Percentiles rank a stretch among this genome's conserved stretches.
phyloP scores from a whole-genome alignment of 1,140 invertebrate genomes.

The Drosophila lacteicornis region DNA sequence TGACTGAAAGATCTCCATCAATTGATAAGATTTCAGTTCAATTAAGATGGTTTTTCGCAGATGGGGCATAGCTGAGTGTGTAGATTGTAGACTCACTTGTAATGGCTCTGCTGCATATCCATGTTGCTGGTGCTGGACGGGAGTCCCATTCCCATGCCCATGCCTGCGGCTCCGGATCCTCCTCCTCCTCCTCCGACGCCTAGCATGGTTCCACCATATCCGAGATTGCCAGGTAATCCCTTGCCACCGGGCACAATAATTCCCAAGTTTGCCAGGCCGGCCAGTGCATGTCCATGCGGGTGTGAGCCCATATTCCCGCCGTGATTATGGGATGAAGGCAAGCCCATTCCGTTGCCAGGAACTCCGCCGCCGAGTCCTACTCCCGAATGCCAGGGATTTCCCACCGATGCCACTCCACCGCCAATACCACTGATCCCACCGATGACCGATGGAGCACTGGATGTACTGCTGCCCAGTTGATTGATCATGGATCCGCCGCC shows the following conservation, averaged over 20 bases:
- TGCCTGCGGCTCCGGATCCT: slow-evolving; percentile 14
- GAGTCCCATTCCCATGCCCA: slow-evolving; percentile 33
- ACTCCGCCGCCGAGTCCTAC: slow-evolving; percentile 14
- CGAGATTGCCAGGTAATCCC: slow-evolving; percentile 46
- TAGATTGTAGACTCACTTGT: slow-evolving; percentile 65
- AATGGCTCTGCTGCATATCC: slow-evolving; percentile 65
- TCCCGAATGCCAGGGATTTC: slow-evolving; percentile 34
- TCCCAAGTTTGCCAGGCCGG: slow-evolving; percentile 72
- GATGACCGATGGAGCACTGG: slow-evolving; percentile 35
- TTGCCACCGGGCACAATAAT: slow-evolving; percentile 69
- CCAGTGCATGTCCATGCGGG: slow-evolving; percentile 70
- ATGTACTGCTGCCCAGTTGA: slow-evolving; percentile 67
- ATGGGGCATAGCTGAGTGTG: slow-evolving; percentile 28
- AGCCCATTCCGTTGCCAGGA: slow-evolving; percentile 35
- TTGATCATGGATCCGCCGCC: slow-evolving; percentile 58
- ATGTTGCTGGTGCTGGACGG: slow-evolving; percentile 43
- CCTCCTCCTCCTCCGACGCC: slow-evolving; percentile 26
- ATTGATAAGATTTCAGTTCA: slow-evolving; percentile 78
- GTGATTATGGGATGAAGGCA: slow-evolving; percentile 16
- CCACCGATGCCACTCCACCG: slow-evolving; percentile 20
- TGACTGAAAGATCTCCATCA: slow-evolving; percentile 65
- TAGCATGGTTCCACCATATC: slow-evolving; percentile 60
- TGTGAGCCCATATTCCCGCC: slow-evolving; percentile 39
- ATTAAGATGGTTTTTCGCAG: slow-evolving; percentile 49
- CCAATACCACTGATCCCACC: slow-evolving; percentile 13